Base-by-base conservation (phyloP, 2,113 vertebrate species). In the Sterrhoptilus dennistouni region DNA sequence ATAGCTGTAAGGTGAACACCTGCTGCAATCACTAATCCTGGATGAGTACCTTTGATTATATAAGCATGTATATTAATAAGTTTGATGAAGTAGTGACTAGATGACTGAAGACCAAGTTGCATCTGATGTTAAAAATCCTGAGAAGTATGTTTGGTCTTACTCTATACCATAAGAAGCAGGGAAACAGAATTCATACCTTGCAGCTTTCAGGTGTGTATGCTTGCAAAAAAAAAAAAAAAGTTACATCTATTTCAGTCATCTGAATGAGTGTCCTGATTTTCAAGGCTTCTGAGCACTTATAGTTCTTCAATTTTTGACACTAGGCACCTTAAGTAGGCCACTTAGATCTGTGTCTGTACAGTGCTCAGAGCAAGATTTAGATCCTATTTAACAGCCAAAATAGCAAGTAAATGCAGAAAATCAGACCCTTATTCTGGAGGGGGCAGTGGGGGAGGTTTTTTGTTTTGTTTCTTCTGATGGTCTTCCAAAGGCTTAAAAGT, bases 221-320 rank as follows among this genome's bases (percentile, higher is more conserved):
- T 85, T 93, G 42, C 9, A 74, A 57, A 87, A 85, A 83, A 76
- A 77, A 84, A 83, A 69, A 5, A 50, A 49, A 52, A 64, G 14
- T 66, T 59, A 28, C 7, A 25, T 80, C 96, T 96, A 89, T 96
- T 96, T 96, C 79, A 83, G 89, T 94, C 66, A 52, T 50, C 90
- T 86, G 90, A 95, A 93, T 83, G 60, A 60, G 11, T 90, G 95
- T 65, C 90, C 95, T 96, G 59, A 83, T 97, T 97, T 96, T 70
- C 54, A 78, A 60, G 60, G 38, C 68, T 93, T 95, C 79, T 93
- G 79, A 86, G 60, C 24, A 42, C 47, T 86, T 88, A 27, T 0
- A 40, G 54, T 90, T 92, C 79, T 93, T 96, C 77, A 59, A 40
- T 86, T 96, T 96, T 93, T 93, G 85, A 93, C 76, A 60, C 38